These are phyloP conservation scores for Tipula unca DNA, from an alignment of 2,888 invertebrate genomes.

Conservation along the genomic window DNA sequence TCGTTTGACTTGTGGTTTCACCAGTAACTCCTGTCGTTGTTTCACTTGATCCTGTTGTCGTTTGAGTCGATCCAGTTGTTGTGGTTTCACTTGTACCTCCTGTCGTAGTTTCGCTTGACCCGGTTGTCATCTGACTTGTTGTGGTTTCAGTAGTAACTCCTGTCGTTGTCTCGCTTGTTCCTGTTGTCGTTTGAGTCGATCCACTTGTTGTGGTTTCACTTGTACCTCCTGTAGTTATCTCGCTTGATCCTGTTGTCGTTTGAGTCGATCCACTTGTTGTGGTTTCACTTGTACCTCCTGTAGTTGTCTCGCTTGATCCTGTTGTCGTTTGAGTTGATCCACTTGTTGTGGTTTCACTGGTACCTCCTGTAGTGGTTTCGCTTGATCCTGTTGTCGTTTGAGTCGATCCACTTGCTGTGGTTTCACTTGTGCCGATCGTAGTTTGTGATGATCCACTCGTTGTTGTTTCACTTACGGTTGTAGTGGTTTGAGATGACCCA, in stretches of 20 bases:
- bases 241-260: constrained; percentile 16
- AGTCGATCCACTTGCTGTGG: constrained; percentile 17
- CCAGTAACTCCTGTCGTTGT: neutral
- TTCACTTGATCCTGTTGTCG: constrained; percentile 20
- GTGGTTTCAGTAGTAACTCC: constrained; percentile 28
- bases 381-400: no score
- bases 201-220: constrained; percentile 19
- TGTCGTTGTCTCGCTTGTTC: constrained; percentile 25
- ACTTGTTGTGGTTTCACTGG: constrained; percentile 24
- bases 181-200: constrained; percentile 26
- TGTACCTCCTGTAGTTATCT: neutral
- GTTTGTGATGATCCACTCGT: constrained; percentile 19
- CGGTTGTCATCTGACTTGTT: constrained; percentile 27
- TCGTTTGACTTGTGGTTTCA: constrained; percentile 24
- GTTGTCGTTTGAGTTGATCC: constrained; percentile 26
- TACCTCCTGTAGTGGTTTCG: no score
- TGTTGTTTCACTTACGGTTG: constrained; percentile 20
- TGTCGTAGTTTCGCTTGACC: constrained; percentile 31
- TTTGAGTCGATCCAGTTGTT: constrained; percentile 26
- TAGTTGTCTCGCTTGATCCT: constrained; percentile 24
- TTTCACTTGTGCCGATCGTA: constrained; percentile 19
- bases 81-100: constrained; percentile 31
- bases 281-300: constrained; percentile 26
- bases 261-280: neutral
- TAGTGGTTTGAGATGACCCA: no score